Evolutionary conservation across 2,888 invertebrate species (phyloP), one percentile per base, ranked within the genome.

Genomic region (Erebia epiphron): DNA sequence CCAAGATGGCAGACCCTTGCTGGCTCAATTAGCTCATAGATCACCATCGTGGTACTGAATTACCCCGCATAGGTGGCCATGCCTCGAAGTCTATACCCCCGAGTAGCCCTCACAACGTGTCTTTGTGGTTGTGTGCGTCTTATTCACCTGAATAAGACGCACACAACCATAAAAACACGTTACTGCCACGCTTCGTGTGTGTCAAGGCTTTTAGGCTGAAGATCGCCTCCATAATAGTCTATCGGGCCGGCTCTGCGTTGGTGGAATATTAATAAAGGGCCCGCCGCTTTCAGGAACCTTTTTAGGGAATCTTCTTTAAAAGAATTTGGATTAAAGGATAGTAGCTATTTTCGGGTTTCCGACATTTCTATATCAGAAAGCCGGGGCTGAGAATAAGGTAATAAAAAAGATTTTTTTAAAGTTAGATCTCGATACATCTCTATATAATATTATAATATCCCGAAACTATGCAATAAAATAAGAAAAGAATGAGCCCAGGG

Each of bases 181-280:
- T 16, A 10, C 18, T 18, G 54, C 2, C 18, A 10, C 16, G 10
- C 16, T 16, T 16, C 2, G 10, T 18, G 54, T 54, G 54, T 54
- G 54, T 54, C 16, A 10, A 54, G 10, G 54, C 54, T 54, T 70
- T 73, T 69, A 61, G 69, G 66, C 56, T 75, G 63, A 67, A 67
- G 71, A 72, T 73, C 72, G 71, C 57, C 64, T 61, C 73, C 78
- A 77, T 77, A 77, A 77, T 78, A 76, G 80, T 77, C 75, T 79
- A 78, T 80, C 78, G 80, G 78, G 76, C 78, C 78, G 80, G 79
- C 78, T 78, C 78, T 78, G 77, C 80, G 79, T 78, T 77, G 74
- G 68, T 78, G 78, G 82, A 83, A 82, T 82, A 83, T 81, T 80
- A 82, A 82, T 81, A 80, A 76, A 60, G 64, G 64, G 13, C 43